These are phyloP conservation scores for Microplitis deprimator DNA, from an alignment of 2,888 invertebrate genomes.

Conservation along the genomic window DNA sequence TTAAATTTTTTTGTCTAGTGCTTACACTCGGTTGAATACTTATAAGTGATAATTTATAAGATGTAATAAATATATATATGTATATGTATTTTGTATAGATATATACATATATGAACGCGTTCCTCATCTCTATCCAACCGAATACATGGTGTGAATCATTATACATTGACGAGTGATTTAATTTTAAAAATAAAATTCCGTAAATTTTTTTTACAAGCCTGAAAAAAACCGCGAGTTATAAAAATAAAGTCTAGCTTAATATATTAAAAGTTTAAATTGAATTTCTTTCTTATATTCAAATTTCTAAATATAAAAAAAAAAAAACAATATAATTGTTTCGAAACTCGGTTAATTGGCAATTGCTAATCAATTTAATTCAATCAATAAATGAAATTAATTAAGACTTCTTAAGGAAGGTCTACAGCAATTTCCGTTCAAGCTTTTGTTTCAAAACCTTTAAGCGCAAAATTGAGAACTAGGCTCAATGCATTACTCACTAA, in stretches of 20 bases:
- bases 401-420: too few species aligned
- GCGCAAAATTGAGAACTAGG: too few species aligned
- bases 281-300: too few species aligned
- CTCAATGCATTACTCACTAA: too few species aligned
- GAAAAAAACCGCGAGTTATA: neutral
- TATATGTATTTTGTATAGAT: neutral
- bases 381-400: slow-evolving; percentile 32
- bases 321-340: too few species aligned
- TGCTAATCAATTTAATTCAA: slow-evolving; percentile 52
- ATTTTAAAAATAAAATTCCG: slow-evolving; percentile 7
- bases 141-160: slow-evolving; percentile 1
- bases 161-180: slow-evolving; percentile 19
- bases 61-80: slow-evolving; percentile 3
- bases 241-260: neutral
- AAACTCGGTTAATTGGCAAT: slow-evolving; percentile 57
- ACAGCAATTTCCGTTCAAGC: too few species aligned
- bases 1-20: slow-evolving; percentile 28
- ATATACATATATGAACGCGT: slow-evolving; percentile 17
- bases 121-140: neutral
- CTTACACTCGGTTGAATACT: slow-evolving; percentile 1
- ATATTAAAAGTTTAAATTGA: neutral
- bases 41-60: neutral
- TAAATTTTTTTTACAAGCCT: neutral
- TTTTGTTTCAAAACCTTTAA: too few species aligned
- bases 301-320: too few species aligned